A percentile compares a stretch with the other conserved stretches of the same genome.
These are phyloP conservation scores for Thera britannica DNA, from an alignment of 2,888 invertebrate species.

Conservation along the genomic window DNA sequence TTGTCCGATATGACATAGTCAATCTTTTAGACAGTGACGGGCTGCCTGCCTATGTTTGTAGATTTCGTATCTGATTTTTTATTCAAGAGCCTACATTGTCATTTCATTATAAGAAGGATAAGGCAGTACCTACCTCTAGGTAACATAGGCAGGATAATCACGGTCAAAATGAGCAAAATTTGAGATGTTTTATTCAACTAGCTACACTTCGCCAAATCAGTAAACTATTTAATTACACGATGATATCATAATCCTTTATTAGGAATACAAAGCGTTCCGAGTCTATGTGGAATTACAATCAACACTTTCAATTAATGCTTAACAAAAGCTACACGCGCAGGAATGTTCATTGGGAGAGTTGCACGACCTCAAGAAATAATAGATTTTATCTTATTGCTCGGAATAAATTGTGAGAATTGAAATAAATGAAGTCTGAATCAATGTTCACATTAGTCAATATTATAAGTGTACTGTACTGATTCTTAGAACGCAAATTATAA, in stretches of 20 bases:
- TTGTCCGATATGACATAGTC: too few relatives aligned
- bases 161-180: too few relatives aligned
- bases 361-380: conserved; percentile 21
- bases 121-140: too few relatives aligned
- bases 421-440: conserved; percentile 16
- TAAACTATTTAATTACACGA: not conserved
- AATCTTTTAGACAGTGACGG: too few relatives aligned
- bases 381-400: conserved; percentile 9
- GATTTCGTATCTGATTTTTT: too few relatives aligned
- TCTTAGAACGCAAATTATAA: conserved; percentile 12
- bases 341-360: conserved; percentile 31
- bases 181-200: too few relatives aligned
- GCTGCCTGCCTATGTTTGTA: too few relatives aligned
- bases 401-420: conserved; percentile 20
- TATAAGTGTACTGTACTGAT: conserved; percentile 1
- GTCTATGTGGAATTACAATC: conserved; percentile 6
- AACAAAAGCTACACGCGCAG: conserved; percentile 23
- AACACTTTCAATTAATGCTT: conserved; percentile 21
- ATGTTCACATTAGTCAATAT: conserved; percentile 17
- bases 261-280: conserved; percentile 4
- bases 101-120: too few relatives aligned
- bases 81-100: too few relatives aligned
- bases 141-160: too few relatives aligned
- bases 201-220: not conserved
- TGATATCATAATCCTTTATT: conserved; percentile 2